These are phyloP conservation scores for Atta colombica DNA, from an alignment of 1,140 invertebrate genomes.

Conservation along the genomic window DNA sequence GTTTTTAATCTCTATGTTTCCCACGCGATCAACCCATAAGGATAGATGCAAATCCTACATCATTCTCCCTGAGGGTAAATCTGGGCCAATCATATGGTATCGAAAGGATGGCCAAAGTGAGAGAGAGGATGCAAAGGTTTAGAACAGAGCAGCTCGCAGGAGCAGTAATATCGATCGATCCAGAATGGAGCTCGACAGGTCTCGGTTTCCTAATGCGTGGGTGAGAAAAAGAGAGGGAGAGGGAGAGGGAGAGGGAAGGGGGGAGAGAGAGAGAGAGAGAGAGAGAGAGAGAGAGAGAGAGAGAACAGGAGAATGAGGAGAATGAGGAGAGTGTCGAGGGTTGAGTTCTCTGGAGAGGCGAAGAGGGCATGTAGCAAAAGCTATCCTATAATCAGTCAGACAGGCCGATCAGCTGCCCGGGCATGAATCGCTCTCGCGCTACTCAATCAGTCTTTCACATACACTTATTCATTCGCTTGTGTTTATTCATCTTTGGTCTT, in stretches of 20 bases:
- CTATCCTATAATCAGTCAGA: conserved; percentile 73
- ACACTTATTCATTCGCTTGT: conserved; percentile 32
- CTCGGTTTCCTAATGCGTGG: conserved; percentile 65
- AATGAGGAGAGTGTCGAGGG: conserved; percentile 34
- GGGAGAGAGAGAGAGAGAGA: too few relatives aligned
- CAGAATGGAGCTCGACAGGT: conserved; percentile 74
- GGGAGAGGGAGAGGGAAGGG: too few relatives aligned
- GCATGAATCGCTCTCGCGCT: conserved; percentile 70
- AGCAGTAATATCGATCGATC: conserved; percentile 85
- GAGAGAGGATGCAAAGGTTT: conserved; percentile 82
- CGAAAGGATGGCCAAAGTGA: conserved; percentile 24
- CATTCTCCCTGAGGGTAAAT: background rate
- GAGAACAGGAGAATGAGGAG: conserved; percentile 39
- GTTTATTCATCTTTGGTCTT: background rate
- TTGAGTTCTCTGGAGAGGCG: conserved; percentile 16
- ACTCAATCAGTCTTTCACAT: conserved; percentile 52
- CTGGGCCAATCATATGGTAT: background rate
- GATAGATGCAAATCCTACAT: background rate
- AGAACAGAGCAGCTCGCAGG: conserved; percentile 80
- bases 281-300: conserved; percentile 53
- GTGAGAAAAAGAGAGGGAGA: conserved; percentile 18
- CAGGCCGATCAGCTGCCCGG: conserved; percentile 72
- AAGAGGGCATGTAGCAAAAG: conserved; percentile 63
- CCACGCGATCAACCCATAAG: too few relatives aligned
- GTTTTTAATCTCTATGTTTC: background rate